A percentile compares a stretch with the other conserved stretches of the same genome.
Evolutionary conservation across 1,140 invertebrate species (phyloP).

Genomic region (Drosophila sucinea): DNA sequence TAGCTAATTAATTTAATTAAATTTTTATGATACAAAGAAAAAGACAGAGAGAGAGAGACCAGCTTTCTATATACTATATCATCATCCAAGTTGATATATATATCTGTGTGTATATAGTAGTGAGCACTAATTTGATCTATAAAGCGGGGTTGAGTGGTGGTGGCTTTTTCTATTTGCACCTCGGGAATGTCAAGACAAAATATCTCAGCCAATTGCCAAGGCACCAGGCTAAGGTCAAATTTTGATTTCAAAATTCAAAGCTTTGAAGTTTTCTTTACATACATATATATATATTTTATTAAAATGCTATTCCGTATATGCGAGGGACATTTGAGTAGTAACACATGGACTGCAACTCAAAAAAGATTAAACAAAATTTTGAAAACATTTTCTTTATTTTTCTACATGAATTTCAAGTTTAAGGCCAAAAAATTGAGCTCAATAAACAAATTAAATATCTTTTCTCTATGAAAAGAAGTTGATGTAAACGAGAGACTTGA

Average conservation of each 20-base stretch:
- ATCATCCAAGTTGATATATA: constrained; percentile 3
- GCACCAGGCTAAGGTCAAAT: background rate
- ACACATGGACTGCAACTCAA: too few species aligned
- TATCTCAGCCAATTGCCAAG: background rate
- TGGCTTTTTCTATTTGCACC: background rate
- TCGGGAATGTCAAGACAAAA: constrained; percentile 2
- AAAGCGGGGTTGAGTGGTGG: background rate
- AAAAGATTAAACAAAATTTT: too few species aligned
- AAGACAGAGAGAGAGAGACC: constrained; percentile 10
- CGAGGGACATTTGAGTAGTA: too few species aligned
- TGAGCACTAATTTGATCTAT: constrained; percentile 13
- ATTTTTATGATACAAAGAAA: constrained; percentile 50
- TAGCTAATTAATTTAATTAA: constrained; percentile 70
- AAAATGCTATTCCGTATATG: too few species aligned
- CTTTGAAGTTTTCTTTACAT: background rate
- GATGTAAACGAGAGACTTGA: too few species aligned
- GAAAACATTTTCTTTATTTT: too few species aligned
- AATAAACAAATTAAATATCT: too few species aligned
- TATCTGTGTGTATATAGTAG: background rate
- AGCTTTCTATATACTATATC: constrained; percentile 5
- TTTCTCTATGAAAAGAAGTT: too few species aligned
- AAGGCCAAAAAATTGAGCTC: too few species aligned
- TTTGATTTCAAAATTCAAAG: background rate
- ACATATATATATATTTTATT: too few species aligned
- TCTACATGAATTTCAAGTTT: too few species aligned